Evolutionary conservation across 2,797 vertebrate species (phyloP), one percentile per base, ranked within the genome.

Genomic region (Crenuchus spilurus): DNA sequence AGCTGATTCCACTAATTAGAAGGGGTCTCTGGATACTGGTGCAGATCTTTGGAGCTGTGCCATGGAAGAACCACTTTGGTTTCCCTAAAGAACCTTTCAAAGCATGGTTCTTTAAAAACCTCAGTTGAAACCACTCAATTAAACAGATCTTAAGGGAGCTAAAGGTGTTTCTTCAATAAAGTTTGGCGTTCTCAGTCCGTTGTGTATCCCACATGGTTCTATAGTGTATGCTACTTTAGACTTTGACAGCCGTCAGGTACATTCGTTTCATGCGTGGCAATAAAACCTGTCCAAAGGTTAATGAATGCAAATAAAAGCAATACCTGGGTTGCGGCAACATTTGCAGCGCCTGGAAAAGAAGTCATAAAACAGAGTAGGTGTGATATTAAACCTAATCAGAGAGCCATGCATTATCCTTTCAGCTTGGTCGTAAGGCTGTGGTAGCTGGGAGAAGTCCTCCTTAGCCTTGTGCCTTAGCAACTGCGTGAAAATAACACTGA

Each of bases 291-390:
- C 35, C 42, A 69, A 68, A 73, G 70, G 64, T 77, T 68, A 69
- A 46, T 35, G 26, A 51, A 78, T 73, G 76, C 76, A 63, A 78
- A 73, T 74, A 74, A 70, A 64, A 68, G 64, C 49, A 72, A 66
- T 74, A 55, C 63, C 24, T 28, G 20, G 39, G 37, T 39, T 55
- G 37, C 26, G 22, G 54, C 28, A 49, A 51, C 63, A 72, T 52
- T 46, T 44, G 52, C 48, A 30, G 41, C 24, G 44, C 62, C 54
- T 42, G 18, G 24, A 18, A 28, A 26, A 66, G 31, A 18, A 39
- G 22, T 62, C 49, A 72, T 55, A 68, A 67, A 72, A 33, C 54
- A 62, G 62, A 13, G 64, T 7, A 67, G 44, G 55, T 61, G 55
- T 72, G 49, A 68, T 49, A 72, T 77, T 73, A 46, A 52, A 60